phyloP scores from a whole-genome alignment of 2,888 invertebrate genomes.

The Trissoscelio sp. region DNA sequence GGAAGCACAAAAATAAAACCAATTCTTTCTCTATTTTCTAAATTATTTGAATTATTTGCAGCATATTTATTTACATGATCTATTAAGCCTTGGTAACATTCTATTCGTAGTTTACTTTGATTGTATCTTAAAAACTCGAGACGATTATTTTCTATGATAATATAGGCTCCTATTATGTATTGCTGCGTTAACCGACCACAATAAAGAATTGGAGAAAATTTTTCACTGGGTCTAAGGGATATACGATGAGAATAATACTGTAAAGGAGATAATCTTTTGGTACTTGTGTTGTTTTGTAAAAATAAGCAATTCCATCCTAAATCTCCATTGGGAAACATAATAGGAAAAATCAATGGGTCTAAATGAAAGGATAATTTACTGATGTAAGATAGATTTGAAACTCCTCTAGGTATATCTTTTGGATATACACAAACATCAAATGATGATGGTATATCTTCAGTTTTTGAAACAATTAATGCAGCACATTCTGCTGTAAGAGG shows the following conservation, averaged over 20 bases:
- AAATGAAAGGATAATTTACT: constrained; percentile 17
- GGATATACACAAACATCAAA: constrained; percentile 3
- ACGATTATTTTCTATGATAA: constrained; percentile 1
- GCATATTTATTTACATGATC: background rate
- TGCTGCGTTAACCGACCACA: constrained; percentile 2
- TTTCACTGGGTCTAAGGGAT: background rate
- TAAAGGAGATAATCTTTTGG: background rate
- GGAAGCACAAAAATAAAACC: background rate
- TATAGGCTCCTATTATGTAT: constrained; percentile 3
- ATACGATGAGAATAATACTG: background rate
- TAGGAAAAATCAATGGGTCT: constrained; percentile 3
- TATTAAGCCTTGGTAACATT: background rate
- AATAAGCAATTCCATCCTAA: background rate
- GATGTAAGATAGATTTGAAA: background rate
- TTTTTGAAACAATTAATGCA: background rate
- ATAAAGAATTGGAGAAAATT: background rate
- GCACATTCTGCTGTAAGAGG: constrained; percentile 10
- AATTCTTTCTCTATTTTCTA: no score
- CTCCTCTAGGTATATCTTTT: background rate
- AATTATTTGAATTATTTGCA: no score
- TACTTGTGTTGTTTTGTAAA: background rate
- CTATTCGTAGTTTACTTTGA: no score
- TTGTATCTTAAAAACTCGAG: no score
- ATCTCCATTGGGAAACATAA: background rate
- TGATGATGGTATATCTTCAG: background rate